Evolutionary conservation across 2,113 vertebrate genomes (phyloP).

Genomic region (Ailurus styani): DNA sequence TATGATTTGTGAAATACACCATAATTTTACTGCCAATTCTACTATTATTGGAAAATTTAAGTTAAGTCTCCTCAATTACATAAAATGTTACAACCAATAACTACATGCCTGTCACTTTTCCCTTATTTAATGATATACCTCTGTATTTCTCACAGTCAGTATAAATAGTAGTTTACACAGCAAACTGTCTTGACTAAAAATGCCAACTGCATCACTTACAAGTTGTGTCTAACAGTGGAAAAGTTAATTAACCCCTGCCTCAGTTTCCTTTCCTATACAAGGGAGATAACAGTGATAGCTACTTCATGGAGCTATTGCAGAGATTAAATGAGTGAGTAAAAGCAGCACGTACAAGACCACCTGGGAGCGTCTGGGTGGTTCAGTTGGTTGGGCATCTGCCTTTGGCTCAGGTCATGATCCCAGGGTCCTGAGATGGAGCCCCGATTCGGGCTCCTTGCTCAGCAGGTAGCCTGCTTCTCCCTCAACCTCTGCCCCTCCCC

Average conservation of each 20-base stretch:
- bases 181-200: not conserved
- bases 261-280: not conserved
- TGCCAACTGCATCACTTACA: not conserved
- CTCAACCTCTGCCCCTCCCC: not conserved
- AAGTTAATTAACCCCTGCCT: not conserved
- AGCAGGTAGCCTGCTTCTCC: not conserved
- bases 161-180: not conserved
- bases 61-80: not conserved
- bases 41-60: slow-evolving; percentile 17
- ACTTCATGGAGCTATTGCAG: not conserved
- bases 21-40: not conserved
- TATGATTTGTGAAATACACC: not conserved
- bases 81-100: not conserved
- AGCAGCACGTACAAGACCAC: not conserved
- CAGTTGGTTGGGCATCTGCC: not conserved
- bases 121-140: not conserved
- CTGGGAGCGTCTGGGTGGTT: not conserved
- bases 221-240: not conserved
- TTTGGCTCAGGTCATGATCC: not conserved
- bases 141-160: not conserved
- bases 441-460: not conserved
- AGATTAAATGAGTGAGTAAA: not conserved
- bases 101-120: not conserved
- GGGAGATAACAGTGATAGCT: not conserved
- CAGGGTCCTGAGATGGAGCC: not conserved